These are phyloP conservation scores for Hyposoter didymator DNA, from an alignment of 2,888 invertebrate genomes.

Conservation along the genomic window DNA sequence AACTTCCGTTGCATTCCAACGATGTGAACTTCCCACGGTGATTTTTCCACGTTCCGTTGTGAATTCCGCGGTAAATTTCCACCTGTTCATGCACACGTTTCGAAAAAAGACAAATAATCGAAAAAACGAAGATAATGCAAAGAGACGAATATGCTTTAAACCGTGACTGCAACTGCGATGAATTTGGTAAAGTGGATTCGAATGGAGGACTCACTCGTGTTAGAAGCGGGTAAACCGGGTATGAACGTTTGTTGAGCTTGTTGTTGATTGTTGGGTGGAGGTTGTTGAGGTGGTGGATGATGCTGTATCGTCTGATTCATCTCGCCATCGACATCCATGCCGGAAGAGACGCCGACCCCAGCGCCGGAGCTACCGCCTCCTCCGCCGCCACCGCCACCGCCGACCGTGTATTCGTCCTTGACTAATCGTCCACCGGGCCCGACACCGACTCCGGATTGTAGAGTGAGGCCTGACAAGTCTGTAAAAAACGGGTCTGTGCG, in stretches of 20 bases:
- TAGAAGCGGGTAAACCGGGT: conserved; percentile 78
- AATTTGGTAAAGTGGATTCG: neutral
- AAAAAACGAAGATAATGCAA: conserved; percentile 48
- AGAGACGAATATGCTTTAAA: conserved; percentile 31
- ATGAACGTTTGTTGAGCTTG: conserved; percentile 84
- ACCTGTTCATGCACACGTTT: conserved; percentile 13
- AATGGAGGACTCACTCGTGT: conserved; percentile 77
- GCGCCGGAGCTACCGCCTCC: conserved; percentile 82
- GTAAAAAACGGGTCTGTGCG: conserved; percentile 84
- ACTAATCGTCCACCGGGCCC: conserved; percentile 90
- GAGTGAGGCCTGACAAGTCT: conserved; percentile 96
- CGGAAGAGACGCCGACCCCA: conserved; percentile 83
- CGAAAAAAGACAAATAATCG: conserved; percentile 10
- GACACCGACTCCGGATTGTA: conserved; percentile 89
- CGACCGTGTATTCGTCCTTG: conserved; percentile 96
- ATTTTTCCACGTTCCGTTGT: neutral
- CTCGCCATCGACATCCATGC: conserved; percentile 87
- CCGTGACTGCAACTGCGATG: neutral
- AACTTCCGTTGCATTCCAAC: no score
- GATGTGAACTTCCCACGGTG: neutral
- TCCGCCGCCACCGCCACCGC: conserved; percentile 85
- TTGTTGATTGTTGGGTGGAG: conserved; percentile 79
- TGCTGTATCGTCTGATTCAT: conserved; percentile 90
- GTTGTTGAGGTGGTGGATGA: conserved; percentile 87
- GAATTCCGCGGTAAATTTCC: neutral